A percentile compares a stretch with the other conserved stretches of the same genome.
These are phyloP conservation scores for Tenebrio molitor DNA, from an alignment of 1,140 invertebrate genomes.

Conservation along the genomic window DNA sequence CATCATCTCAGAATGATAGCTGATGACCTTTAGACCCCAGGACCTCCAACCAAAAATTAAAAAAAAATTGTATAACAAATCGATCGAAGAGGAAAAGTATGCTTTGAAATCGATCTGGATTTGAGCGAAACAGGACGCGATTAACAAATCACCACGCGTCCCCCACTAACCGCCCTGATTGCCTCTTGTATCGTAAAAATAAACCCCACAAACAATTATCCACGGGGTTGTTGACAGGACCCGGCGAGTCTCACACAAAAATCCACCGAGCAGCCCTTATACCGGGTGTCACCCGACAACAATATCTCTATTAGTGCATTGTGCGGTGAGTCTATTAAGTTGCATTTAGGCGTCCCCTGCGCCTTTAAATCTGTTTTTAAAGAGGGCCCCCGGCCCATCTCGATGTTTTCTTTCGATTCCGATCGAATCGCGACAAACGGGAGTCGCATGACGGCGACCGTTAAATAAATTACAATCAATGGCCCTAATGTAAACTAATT, in stretches of 20 bases:
- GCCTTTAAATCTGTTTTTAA: conserved; percentile 40
- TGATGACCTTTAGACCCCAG: too few species aligned
- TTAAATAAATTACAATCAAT: conserved; percentile 39
- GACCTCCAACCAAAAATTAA: too few species aligned
- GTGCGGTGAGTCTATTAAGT: conserved; percentile 59
- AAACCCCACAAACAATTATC: conserved; percentile 43
- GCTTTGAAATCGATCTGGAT: too few species aligned
- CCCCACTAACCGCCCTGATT: too few species aligned
- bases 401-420: conserved; percentile 12
- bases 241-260: conserved; percentile 10
- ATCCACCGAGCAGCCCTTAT: conserved; percentile 43
- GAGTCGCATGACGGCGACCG: conserved; percentile 20
- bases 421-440: not conserved
- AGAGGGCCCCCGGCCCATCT: not conserved
- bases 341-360: conserved; percentile 57
- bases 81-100: too few species aligned
- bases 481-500: conserved; percentile 35
- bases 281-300: conserved; percentile 58
- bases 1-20: too few species aligned
- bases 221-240: conserved; percentile 41
- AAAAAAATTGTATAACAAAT: too few species aligned
- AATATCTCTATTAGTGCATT: conserved; percentile 61
- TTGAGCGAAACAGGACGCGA: too few species aligned
- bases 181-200: too few species aligned
- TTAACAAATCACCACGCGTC: too few species aligned